phyloP scores from a whole-genome alignment of 2,888 invertebrate species.

The Cyaniris semiargus region DNA sequence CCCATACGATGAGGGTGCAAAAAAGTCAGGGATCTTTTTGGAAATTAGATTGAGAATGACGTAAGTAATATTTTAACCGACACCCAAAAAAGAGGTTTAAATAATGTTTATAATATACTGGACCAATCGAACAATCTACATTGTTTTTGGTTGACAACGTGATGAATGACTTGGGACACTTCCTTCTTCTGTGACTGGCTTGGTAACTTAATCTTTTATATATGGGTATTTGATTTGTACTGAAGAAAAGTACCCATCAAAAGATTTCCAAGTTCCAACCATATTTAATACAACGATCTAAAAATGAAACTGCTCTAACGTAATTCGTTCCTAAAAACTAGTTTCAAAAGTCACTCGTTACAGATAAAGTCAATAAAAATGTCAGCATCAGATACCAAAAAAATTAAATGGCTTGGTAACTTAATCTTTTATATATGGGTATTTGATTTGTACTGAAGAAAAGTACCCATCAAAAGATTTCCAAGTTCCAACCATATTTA shows the following conservation, averaged over 20 bases:
- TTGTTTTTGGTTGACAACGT: too few species aligned
- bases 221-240: too few species aligned
- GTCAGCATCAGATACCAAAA: slow-evolving; percentile 4
- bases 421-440: too few species aligned
- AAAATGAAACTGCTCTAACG: neutral
- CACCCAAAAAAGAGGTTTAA: too few species aligned
- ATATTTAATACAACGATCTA: neutral
- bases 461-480: neutral
- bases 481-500: neutral
- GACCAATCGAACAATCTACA: too few species aligned
- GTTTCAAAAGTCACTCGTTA: neutral
- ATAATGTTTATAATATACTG: too few species aligned
- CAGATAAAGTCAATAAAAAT: neutral
- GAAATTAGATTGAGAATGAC: neutral
- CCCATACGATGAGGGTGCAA: neutral
- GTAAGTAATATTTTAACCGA: neutral
- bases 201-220: too few species aligned
- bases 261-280: neutral
- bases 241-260: neutral
- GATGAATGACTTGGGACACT: too few species aligned
- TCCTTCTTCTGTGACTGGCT: too few species aligned
- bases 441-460: too few species aligned
- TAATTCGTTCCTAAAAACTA: too few species aligned
- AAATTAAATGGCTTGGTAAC: neutral
- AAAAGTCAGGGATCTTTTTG: neutral